Percentiles rank a stretch among this genome's conserved stretches.
These are phyloP conservation scores for Percina caprodes DNA, from an alignment of 2,113 vertebrate genomes.

Conservation along the genomic window DNA sequence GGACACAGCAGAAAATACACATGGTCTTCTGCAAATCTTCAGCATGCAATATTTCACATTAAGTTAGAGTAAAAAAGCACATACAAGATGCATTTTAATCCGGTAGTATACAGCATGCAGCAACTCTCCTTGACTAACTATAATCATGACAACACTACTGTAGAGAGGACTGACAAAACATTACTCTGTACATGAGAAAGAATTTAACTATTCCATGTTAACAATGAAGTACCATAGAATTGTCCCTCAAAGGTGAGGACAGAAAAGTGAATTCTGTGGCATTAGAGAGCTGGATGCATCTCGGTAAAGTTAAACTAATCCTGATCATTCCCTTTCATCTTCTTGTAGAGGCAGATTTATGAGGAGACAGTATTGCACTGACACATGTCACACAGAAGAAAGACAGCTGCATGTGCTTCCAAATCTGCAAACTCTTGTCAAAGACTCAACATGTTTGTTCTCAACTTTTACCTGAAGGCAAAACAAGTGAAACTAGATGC, in stretches of 20 bases:
- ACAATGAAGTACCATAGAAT: not conserved
- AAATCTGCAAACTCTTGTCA: conserved; percentile 9
- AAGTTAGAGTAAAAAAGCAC: not conserved
- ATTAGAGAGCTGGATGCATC: not conserved
- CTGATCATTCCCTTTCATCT: not conserved
- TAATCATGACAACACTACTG: not conserved
- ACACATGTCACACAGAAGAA: not conserved
- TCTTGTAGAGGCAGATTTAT: not conserved
- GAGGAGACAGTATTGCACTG: not conserved
- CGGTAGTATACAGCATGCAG: not conserved
- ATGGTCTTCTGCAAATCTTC: not conserved
- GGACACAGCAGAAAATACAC: conserved; percentile 34
- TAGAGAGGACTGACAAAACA: not conserved
- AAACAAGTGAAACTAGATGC: not conserved
- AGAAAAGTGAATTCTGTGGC: not conserved
- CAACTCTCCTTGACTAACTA: not conserved
- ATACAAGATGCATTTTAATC: not conserved
- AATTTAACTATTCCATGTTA: not conserved
- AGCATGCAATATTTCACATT: not conserved
- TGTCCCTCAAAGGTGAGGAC: not conserved
- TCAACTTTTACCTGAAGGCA: not conserved
- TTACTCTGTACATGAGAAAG: not conserved
- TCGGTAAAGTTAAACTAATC: not conserved
- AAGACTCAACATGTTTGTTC: not conserved
- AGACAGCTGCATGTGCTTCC: conserved; percentile 1